These are phyloP conservation scores for Naja naja DNA, from an alignment of 2,113 vertebrate species.

Conservation along the genomic window DNA sequence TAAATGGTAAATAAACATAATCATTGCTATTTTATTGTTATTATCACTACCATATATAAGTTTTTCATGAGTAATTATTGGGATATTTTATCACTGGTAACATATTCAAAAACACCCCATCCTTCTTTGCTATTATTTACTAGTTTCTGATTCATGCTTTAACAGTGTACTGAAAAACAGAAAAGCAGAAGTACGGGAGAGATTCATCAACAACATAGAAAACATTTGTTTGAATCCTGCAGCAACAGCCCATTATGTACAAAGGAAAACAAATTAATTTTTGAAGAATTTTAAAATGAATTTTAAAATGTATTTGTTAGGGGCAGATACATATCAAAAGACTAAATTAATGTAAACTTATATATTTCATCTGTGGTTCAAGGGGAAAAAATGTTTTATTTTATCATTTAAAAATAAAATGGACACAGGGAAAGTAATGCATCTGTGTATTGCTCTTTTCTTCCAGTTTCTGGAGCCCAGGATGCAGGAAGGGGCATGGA, in stretches of 20 bases:
- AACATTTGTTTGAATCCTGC: not conserved
- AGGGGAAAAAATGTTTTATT: not conserved
- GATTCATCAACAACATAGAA: not conserved
- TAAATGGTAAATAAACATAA: not conserved
- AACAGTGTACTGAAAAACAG: not conserved
- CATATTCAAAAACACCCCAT: not conserved
- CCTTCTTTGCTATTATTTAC: not conserved
- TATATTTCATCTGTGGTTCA: not conserved
- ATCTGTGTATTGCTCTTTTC: not conserved
- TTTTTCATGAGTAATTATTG: not conserved
- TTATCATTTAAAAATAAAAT: not conserved
- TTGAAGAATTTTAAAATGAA: not conserved
- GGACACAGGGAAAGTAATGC: not conserved
- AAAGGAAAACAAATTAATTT: not conserved
- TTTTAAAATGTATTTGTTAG: not conserved
- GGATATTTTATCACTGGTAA: not conserved
- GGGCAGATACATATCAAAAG: not conserved
- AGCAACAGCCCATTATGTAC: not conserved
- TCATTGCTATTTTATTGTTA: not conserved
- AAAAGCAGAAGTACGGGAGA: not conserved
- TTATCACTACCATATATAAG: not conserved
- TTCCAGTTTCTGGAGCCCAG: not conserved
- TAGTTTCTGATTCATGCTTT: not conserved
- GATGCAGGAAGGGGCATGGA: not conserved
- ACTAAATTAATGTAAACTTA: not conserved